These are phyloP conservation scores for Strigamia transsilvanica DNA, from an alignment of 2,888 invertebrate species.

Conservation along the genomic window DNA sequence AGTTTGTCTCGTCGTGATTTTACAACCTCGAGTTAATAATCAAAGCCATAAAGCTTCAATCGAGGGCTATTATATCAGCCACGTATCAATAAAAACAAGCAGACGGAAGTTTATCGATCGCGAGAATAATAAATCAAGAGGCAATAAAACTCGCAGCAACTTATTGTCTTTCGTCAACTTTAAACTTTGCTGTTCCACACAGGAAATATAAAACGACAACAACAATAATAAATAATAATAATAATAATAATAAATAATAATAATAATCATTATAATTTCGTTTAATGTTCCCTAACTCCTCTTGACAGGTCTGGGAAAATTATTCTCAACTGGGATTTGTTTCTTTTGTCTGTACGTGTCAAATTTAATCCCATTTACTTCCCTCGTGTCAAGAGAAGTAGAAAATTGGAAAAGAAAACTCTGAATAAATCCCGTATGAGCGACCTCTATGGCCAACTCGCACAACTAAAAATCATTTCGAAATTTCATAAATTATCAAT, in stretches of 20 bases:
- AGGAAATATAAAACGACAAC: conserved; percentile 7
- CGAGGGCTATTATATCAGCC: background rate
- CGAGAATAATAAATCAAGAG: background rate
- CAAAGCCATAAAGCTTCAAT: background rate
- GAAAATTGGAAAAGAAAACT: background rate
- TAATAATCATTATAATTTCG: background rate
- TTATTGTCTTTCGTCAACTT: conserved; percentile 37
- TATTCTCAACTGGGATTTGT: background rate
- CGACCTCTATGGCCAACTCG: background rate
- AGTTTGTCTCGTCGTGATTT: background rate
- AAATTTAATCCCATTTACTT: conserved; percentile 28
- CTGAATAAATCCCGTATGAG: background rate
- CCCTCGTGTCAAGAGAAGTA: background rate
- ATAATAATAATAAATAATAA: background rate
- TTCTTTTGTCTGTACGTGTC: conserved; percentile 11
- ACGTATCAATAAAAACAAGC: conserved; percentile 16
- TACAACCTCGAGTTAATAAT: background rate
- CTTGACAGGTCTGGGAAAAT: conserved; percentile 15
- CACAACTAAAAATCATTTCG: background rate
- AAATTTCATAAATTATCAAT: conserved; percentile 10
- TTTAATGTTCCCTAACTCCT: conserved; percentile 26
- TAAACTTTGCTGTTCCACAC: conserved; percentile 7
- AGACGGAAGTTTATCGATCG: conserved; percentile 10
- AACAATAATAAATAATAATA: background rate
- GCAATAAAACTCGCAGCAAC: conserved; percentile 8